phyloP scores from a whole-genome alignment of 2,113 vertebrate species.

The Cisticola juncidis region DNA sequence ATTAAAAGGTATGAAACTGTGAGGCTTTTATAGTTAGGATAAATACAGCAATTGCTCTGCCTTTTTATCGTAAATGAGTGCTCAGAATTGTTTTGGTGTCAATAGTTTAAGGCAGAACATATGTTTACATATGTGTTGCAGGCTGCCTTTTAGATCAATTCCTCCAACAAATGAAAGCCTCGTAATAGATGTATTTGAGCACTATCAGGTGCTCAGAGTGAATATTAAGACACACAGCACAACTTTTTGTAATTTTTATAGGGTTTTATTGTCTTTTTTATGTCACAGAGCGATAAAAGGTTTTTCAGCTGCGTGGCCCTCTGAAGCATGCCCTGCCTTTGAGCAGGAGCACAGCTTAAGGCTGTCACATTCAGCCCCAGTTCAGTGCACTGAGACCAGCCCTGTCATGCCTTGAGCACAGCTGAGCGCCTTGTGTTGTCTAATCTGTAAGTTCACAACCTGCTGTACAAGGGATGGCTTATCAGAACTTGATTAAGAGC shows the following conservation, averaged over 20 bases:
- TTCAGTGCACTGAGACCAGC: neutral
- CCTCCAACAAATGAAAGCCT: neutral
- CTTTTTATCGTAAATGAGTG: neutral
- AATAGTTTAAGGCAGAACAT: neutral
- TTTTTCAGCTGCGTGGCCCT: neutral
- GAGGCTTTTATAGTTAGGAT: neutral
- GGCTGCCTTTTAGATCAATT: neutral
- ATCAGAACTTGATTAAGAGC: conserved; percentile 21
- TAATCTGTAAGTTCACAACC: conserved; percentile 3
- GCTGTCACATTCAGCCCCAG: neutral
- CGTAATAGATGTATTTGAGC: neutral
- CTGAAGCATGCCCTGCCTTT: neutral
- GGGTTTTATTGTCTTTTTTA: neutral
- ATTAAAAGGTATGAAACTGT: neutral
- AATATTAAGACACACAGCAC: neutral
- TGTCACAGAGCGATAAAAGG: neutral
- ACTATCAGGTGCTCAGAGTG: neutral
- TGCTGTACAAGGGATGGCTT: neutral
- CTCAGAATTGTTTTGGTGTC: neutral
- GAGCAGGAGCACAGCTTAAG: neutral
- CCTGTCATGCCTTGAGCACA: neutral
- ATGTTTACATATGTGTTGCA: neutral
- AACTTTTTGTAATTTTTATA: neutral
- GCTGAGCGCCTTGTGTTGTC: neutral
- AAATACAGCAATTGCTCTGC: neutral